Conservation (phyloP, 2,113 vertebrate genomes). For the Scopus umbretta region DNA sequence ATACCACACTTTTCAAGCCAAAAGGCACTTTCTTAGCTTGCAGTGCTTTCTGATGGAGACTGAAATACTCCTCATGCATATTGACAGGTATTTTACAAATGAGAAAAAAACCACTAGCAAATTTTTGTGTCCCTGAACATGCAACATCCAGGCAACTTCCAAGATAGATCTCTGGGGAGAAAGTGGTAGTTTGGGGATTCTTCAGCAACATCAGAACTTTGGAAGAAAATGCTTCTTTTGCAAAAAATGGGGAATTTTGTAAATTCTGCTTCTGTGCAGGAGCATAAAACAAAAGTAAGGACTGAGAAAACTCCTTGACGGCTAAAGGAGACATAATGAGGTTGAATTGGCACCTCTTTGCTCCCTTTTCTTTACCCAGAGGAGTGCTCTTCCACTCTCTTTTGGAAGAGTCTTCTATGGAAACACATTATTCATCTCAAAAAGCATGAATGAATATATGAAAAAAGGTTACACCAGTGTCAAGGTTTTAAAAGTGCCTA, state of each 20-base stretch:
- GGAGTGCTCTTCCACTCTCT: not conserved
- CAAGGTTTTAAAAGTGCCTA: not conserved
- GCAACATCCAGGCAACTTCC: not conserved
- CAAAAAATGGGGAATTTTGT: not conserved
- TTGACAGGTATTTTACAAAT: not conserved
- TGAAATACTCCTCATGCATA: not conserved
- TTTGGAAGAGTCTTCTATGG: not conserved
- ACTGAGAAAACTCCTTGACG: not conserved
- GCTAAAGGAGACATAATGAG: not conserved
- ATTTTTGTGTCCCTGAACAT: not conserved
- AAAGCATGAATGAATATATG: not conserved
- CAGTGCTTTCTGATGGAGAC: not conserved
- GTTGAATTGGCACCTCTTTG: not conserved
- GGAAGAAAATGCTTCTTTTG: not conserved
- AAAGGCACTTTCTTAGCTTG: not conserved
- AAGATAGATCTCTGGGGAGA: not conserved
- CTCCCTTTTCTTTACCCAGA: not conserved
- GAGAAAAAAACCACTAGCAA: not conserved
- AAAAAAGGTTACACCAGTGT: not conserved
- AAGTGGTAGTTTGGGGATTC: not conserved
- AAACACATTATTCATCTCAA: not conserved
- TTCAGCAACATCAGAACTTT: not conserved
- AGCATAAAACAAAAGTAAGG: not conserved
- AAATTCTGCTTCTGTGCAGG: not conserved
- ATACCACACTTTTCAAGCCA: not conserved